Conservation (phyloP, 1,140 invertebrate genomes). For the Eupristina koningsbergeri region DNA sequence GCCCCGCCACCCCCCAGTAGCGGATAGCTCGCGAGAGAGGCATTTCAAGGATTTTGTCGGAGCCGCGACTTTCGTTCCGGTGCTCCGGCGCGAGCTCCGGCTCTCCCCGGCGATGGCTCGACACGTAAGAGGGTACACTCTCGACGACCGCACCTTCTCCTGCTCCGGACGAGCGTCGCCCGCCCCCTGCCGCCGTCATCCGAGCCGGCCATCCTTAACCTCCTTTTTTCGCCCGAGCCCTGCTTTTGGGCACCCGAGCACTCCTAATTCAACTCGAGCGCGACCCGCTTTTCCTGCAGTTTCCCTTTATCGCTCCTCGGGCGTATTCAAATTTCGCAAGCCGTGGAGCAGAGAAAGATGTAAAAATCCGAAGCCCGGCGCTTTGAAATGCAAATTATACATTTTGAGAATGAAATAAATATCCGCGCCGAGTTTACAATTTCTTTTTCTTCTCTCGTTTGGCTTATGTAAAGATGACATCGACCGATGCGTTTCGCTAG, state of each 20-base stretch:
- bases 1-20: neutral
- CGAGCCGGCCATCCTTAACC: neutral
- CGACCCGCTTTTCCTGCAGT: neutral
- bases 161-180: neutral
- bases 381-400: too few species aligned
- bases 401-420: too few species aligned
- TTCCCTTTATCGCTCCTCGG: neutral
- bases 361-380: too few species aligned
- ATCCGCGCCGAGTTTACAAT: too few species aligned
- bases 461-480: too few species aligned
- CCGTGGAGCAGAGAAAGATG: too few species aligned
- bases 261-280: neutral
- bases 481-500: too few species aligned
- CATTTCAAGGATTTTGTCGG: conserved; percentile 49
- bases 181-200: neutral
- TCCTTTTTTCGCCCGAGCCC: neutral
- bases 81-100: neutral
- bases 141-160: conserved; percentile 28
- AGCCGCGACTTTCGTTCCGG: conserved; percentile 48
- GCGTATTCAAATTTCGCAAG: neutral
- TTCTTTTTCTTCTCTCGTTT: too few species aligned
- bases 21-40: conserved; percentile 36
- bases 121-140: neutral
- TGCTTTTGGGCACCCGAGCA: neutral
- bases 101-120: neutral